Base-by-base conservation (phyloP, 1,140 invertebrate species). In the Mercenaria mercenaria region DNA sequence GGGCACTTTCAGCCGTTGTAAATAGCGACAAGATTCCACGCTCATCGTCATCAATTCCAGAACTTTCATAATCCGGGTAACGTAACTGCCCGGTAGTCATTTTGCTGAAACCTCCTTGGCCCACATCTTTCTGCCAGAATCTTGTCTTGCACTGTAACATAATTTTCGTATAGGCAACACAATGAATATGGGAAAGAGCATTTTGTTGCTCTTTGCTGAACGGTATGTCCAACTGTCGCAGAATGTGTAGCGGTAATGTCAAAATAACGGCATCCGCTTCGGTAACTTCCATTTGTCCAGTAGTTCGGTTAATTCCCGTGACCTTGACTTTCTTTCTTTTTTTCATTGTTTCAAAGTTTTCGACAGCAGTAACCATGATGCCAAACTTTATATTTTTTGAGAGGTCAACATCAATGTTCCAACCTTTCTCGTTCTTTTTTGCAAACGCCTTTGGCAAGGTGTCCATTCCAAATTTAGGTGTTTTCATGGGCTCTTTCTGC, bases 111-210 rank as follows among this genome's bases (percentile, higher is more conserved):
- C 91, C 91, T 26, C 91, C 91, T 64, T 90, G 76, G 20, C 77
- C 83, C 15, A 87, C 50, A 6, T 87, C 61, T 8, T 90, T 90
- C 37, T 92, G 82, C 91, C 91, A 92, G 67, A 92, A 92, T n/a
- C 90, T 34, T 23, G 50, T 80, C 37, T 52, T 72, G 29, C 83
- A 92, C 39, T 92, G 91, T 0, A 92, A 52, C 52, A 86, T 20
- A 10, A 92, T 50, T 61, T 90, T 92, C 29, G 91, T 91, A 0
- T 88, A 77, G 13, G 90, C 39, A 6, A 20, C 59, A 81, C 90
- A 92, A 43, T 64, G n/a, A 18, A 91, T 64, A 39, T 52, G 37
- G 11, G 52, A 47, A 23, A 92, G 23, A 34, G 90, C 91, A n/a
- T 77, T 83, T 52, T 69, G 43, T 29, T 90, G 47, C 13, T 52